These are phyloP conservation scores for Pristionchus mayeri DNA, from an alignment of 2,888 invertebrate species.

Conservation along the genomic window DNA sequence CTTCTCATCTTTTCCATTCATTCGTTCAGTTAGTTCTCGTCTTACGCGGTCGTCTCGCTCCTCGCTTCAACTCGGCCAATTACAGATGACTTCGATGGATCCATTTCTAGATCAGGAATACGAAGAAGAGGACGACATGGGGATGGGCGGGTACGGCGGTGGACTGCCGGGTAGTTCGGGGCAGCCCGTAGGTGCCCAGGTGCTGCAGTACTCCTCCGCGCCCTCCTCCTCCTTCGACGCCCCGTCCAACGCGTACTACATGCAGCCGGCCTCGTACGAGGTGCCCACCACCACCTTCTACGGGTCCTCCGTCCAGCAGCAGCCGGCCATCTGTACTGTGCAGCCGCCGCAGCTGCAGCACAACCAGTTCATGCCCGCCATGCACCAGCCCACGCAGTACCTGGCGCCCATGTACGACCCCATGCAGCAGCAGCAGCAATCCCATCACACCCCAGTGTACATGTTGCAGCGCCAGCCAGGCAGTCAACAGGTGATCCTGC, in stretches of 20 bases:
- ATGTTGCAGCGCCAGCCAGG: not conserved
- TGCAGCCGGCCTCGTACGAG: too few relatives aligned
- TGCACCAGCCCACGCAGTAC: conserved; percentile 1
- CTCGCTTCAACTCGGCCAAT: not conserved
- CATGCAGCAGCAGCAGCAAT: not conserved
- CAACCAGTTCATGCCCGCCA: not conserved
- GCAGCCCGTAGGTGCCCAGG: not conserved
- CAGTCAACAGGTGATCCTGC: not conserved
- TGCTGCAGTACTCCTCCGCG: not conserved
- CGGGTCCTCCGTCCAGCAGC: not conserved
- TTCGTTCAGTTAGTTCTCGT: not conserved
- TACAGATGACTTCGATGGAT: not conserved
- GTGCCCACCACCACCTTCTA: conserved; percentile 1
- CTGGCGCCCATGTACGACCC: not conserved
- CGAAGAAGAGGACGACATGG: not conserved
- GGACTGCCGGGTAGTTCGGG: not conserved
- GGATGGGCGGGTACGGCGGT: not conserved
- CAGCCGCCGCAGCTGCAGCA: not conserved
- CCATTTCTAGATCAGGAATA: conserved; percentile 24
- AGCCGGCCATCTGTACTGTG: conserved; percentile 11
- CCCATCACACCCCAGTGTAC: not conserved
- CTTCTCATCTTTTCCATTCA: not conserved
- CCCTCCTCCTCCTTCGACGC: not conserved
- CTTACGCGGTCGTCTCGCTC: not conserved
- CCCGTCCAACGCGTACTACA: not conserved